These are phyloP conservation scores for Eulemur coronatus DNA, from an alignment of 2,797 vertebrate genomes.

Conservation along the genomic window DNA sequence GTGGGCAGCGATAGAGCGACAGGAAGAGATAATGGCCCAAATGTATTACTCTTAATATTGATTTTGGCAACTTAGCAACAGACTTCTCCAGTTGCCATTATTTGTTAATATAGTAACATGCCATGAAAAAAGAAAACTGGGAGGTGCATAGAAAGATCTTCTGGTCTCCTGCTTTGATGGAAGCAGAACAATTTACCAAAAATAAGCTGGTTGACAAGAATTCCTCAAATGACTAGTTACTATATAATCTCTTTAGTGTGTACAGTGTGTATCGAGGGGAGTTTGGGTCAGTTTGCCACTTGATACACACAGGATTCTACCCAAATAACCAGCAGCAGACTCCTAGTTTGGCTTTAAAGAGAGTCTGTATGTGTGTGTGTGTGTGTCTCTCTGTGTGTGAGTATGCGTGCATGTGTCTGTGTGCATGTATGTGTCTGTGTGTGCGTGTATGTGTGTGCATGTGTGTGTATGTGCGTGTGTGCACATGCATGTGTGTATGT, in stretches of 20 bases:
- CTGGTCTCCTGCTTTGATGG: background rate
- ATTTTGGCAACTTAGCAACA: background rate
- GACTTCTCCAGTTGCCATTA: background rate
- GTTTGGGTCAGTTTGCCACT: background rate
- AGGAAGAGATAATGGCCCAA: background rate
- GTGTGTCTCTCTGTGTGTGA: fast-evolving
- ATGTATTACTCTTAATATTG: background rate
- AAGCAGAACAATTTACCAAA: background rate
- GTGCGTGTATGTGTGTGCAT: background rate
- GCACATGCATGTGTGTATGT: too few relatives aligned
- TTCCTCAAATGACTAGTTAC: background rate
- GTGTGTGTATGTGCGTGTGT: too few relatives aligned
- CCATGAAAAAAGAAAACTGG: background rate
- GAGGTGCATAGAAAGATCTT: background rate
- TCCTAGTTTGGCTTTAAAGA: background rate
- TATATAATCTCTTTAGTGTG: background rate
- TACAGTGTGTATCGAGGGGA: fast-evolving
- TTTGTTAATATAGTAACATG: background rate
- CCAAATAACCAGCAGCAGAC: background rate
- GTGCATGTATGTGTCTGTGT: background rate
- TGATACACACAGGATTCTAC: background rate
- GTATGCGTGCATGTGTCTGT: too few relatives aligned
- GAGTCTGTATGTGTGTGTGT: background rate
- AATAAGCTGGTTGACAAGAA: background rate
- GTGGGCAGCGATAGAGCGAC: background rate